Evolutionary conservation across 2,113 vertebrate species (phyloP), one percentile per base, ranked within the genome.

Genomic region (Passer domesticus): DNA sequence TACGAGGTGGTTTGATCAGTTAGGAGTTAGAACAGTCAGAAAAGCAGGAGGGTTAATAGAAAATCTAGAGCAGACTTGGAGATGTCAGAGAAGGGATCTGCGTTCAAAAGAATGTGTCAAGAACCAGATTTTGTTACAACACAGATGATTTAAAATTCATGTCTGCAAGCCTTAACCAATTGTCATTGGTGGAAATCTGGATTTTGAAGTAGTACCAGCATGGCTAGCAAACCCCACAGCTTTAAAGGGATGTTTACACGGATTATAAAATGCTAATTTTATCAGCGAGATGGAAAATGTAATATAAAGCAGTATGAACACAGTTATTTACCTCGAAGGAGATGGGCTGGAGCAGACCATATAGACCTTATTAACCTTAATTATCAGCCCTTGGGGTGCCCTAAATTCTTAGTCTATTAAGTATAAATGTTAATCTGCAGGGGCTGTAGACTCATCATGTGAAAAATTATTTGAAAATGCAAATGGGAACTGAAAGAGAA

Each of bases 311-410:
- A 84, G n/a, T 66, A 70, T 31, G 64, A 91, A 63, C 37, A 27
- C 0, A 1, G 52, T 72, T 90, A 91, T 93, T 94, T 93, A 84
- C 78, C 56, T 84, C 11, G 3, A 70, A 93, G 74, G 74, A 94
- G 78, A 66, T 59, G 74, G 90, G 56, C 73, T 91, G 69, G 60
- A 93, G 68, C 66, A 93, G 82, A 84, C 39, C 52, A 20, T 4
- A 75, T 4, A 75, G 81, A 81, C 90, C 92, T 95, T 70, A 94
- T 89, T 95, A 94, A 89, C 87, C 87, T 84, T 81, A 93, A 93
- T 95, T 95, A 90, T 87, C 76, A 84, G 66, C 43, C 92, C 84
- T 78, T 87, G 25, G 92, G 78, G 92, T 82, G 60, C 60, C 60
- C 74, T 95, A 87, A 94, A 94, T 91, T 95, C 81, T 74, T 91